These are phyloP conservation scores for Terrapene triunguis DNA, from an alignment of 2,113 vertebrate species.

Conservation along the genomic window DNA sequence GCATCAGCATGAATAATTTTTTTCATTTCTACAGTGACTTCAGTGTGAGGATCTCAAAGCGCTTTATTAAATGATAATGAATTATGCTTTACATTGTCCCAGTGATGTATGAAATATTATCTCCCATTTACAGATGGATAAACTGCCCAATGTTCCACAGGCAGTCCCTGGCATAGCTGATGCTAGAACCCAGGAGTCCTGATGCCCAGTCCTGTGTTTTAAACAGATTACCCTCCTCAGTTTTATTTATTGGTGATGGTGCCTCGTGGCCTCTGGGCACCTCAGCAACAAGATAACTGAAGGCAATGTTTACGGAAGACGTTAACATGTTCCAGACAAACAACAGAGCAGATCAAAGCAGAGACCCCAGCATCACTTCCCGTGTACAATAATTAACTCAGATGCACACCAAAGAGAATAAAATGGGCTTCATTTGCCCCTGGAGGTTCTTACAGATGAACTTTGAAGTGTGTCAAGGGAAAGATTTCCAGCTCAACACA, in stretches of 20 bases:
- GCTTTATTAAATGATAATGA: not conserved
- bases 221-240: too few relatives aligned
- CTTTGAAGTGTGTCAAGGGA: not conserved
- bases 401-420: not conserved
- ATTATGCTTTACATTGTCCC: not conserved
- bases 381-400: not conserved
- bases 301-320: not conserved
- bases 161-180: not conserved
- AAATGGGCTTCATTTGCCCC: not conserved
- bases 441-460: not conserved
- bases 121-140: not conserved
- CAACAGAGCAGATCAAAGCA: not conserved
- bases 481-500: not conserved
- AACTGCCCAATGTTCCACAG: not conserved
- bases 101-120: not conserved
- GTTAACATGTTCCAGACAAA: not conserved
- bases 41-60: not conserved
- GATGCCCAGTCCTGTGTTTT: not conserved
- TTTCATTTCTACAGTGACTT: not conserved
- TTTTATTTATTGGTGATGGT: not conserved
- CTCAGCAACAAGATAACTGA: not conserved
- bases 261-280: not conserved
- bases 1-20: not conserved
- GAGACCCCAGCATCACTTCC: not conserved
- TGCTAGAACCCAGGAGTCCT: not conserved